phyloP scores from a whole-genome alignment of 1,140 invertebrate species.

The Dryas iulia region DNA sequence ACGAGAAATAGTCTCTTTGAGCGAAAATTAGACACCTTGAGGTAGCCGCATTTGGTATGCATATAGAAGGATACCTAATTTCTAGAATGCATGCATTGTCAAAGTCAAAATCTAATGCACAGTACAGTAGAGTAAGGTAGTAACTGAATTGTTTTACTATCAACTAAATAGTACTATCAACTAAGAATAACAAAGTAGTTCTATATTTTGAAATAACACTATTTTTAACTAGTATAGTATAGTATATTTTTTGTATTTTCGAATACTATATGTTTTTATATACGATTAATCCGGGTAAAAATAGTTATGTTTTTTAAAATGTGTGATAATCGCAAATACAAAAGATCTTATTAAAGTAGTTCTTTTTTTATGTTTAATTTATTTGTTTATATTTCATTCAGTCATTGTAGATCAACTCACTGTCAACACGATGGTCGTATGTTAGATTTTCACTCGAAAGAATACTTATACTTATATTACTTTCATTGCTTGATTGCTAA shows the following conservation, averaged over 20 bases:
- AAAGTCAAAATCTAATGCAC: neutral
- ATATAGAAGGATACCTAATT: neutral
- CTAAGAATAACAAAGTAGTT: neutral
- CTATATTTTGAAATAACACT: neutral
- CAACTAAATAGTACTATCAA: neutral
- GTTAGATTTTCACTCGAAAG: too few relatives aligned
- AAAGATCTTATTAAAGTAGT: too few relatives aligned
- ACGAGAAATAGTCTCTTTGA: slow-evolving; percentile 27
- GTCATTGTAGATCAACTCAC: too few relatives aligned
- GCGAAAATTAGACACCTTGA: slow-evolving; percentile 17
- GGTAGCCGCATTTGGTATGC: slow-evolving; percentile 2
- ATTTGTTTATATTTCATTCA: too few relatives aligned
- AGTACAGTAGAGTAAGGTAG: neutral
- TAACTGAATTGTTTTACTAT: neutral
- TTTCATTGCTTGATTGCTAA: too few relatives aligned
- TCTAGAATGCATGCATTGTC: neutral
- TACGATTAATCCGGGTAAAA: too few relatives aligned
- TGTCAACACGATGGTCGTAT: too few relatives aligned
- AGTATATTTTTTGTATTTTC: neutral
- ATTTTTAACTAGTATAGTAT: neutral
- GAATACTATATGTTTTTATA: too few relatives aligned
- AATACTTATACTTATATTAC: too few relatives aligned
- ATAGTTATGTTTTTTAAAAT: too few relatives aligned
- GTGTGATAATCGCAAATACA: too few relatives aligned
- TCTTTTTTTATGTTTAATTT: too few relatives aligned